Base-by-base conservation (phyloP, 2,797 vertebrate genomes). In the Distichodus sexfasciatus region DNA sequence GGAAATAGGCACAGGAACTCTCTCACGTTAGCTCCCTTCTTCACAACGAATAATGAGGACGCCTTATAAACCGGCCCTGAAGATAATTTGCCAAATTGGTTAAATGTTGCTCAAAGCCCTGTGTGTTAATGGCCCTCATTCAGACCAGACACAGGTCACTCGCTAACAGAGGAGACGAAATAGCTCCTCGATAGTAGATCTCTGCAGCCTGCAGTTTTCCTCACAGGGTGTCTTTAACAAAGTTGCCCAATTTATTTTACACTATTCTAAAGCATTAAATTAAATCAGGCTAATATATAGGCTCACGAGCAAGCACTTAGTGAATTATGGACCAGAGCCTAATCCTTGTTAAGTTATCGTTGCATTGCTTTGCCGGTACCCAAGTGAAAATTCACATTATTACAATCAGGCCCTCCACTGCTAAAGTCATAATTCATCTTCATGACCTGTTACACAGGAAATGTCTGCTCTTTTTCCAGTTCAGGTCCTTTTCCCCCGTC, bases 1-100 rank as follows among this genome's bases (percentile, higher is more conserved):
- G 87, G 83, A 84, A 89, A 92, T 90, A 80, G 83, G 66, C 80
- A 71, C 78, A 74, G 82, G 82, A 76, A 66, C 81, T 61, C 67
- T 47, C 69, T 76, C 67, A 78, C 75, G 75, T 73, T 74, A 77
- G 75, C 75, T 81, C 28, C 77, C 77, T 74, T 64, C 60, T 36
- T 51, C 54, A 47, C 75, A 71, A 76, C 82, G 84, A 85, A 86
- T 88, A 92, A 91, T 89, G 88, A 87, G 85, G 82, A 87, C 82
- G 77, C 72, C 83, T 75, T 85, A 86, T 87, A 87, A 89, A 90
- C 86, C 80, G 85, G 83, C 87, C 88, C 87, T 83, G 84, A 85
- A 87, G 85, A 90, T 90, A 89, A 92, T 91, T 90, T 86, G 75
- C 85, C 79, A 87, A 91, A 90, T 91, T 91, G 89, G 86, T 89